These are phyloP conservation scores for Parus major DNA, from an alignment of 2,113 vertebrate species.

Conservation along the genomic window DNA sequence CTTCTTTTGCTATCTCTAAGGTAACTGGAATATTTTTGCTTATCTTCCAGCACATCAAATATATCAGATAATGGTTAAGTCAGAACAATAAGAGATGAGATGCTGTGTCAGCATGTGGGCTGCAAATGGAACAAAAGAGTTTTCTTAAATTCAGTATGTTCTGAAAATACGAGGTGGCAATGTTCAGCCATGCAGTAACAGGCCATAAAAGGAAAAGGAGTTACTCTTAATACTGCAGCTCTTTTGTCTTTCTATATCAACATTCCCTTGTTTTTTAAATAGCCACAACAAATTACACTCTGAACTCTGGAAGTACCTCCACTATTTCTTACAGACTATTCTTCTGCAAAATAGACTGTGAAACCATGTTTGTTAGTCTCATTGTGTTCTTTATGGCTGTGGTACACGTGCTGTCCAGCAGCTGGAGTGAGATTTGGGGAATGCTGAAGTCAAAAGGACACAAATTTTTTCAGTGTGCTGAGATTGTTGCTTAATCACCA, in stretches of 20 bases:
- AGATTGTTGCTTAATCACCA: not conserved
- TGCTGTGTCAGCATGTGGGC: constrained; percentile 35
- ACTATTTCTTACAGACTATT: not conserved
- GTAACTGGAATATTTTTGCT: constrained; percentile 4
- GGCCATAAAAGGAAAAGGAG: constrained; percentile 33
- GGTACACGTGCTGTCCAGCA: not conserved
- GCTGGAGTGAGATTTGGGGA: not conserved
- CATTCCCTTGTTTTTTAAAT: constrained; percentile 1
- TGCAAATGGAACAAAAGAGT: constrained; percentile 43
- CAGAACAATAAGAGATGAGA: constrained; percentile 34
- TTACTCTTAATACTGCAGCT: not conserved
- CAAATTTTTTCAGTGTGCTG: not conserved
- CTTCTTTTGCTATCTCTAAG: constrained; percentile 26
- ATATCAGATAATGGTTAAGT: constrained; percentile 33
- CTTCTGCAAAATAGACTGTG: not conserved
- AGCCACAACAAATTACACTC: not conserved
- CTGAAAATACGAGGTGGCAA: not conserved
- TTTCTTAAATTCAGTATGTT: constrained; percentile 19
- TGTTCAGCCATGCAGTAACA: constrained; percentile 24
- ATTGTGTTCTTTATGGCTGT: not conserved
- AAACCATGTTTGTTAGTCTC: not conserved
- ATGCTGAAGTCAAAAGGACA: not conserved
- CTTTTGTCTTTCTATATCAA: constrained; percentile 33
- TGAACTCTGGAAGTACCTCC: not conserved
- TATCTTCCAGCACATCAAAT: constrained; percentile 13